Evolutionary conservation across 2,888 invertebrate genomes (phyloP).

Genomic region (Callyntrura guangdongensis): DNA sequence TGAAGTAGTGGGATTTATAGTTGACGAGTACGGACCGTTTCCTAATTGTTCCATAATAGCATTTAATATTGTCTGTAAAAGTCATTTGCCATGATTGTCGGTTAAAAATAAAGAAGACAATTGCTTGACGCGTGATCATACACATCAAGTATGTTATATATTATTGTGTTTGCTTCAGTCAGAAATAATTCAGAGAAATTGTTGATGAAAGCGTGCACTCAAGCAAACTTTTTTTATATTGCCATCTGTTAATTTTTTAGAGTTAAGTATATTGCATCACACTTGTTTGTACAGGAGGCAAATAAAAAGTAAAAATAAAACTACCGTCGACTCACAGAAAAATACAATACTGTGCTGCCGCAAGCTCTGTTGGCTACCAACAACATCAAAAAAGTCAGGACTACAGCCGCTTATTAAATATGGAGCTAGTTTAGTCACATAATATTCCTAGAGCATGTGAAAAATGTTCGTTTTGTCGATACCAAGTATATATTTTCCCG

Average conservation of each 20-base stretch:
- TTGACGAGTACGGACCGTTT: constrained; percentile 13
- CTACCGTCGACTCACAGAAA: too few relatives aligned
- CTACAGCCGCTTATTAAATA: too few relatives aligned
- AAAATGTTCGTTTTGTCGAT: neutral
- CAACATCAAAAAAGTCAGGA: too few relatives aligned
- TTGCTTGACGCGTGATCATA: constrained; percentile 7
- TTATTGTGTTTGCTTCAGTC: constrained; percentile 17
- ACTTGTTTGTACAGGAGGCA: too few relatives aligned
- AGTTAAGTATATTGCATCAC: neutral
- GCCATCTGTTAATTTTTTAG: neutral
- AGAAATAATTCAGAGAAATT: neutral
- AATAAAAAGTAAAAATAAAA: too few relatives aligned
- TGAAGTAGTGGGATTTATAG: neutral
- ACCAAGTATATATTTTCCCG: too few relatives aligned
- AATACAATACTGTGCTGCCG: too few relatives aligned
- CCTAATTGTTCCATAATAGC: constrained; percentile 52
- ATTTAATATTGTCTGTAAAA: constrained; percentile 49
- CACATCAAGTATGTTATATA: constrained; percentile 20
- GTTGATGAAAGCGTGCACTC: constrained; percentile 20
- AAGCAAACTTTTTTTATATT: constrained; percentile 4
- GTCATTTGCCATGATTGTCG: constrained; percentile 48
- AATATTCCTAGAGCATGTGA: neutral
- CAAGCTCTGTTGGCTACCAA: too few relatives aligned
- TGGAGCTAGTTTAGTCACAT: too few relatives aligned
- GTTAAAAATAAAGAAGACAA: constrained; percentile 14